These are phyloP conservation scores for Gnathonemus longibarbis DNA, from an alignment of 2,113 vertebrate genomes.

Conservation along the genomic window DNA sequence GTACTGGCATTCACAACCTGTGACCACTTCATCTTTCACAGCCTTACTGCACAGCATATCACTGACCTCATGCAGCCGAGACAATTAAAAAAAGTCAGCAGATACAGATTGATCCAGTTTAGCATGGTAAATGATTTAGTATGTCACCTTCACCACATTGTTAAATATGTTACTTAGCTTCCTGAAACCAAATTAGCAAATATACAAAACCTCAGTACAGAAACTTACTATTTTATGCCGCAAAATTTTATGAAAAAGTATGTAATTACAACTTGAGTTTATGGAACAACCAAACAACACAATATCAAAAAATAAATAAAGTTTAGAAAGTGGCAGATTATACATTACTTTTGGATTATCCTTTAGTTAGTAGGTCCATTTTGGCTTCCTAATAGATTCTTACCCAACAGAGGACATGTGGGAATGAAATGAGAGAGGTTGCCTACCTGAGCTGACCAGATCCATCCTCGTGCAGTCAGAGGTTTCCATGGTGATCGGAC, in stretches of 20 bases:
- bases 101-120: not conserved
- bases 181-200: not conserved
- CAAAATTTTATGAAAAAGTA: not conserved
- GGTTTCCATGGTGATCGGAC: slow-evolving; percentile 61
- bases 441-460: slow-evolving; percentile 70
- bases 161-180: not conserved
- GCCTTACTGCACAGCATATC: not conserved
- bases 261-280: not conserved
- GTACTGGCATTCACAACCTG: not conserved
- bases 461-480: slow-evolving; percentile 74
- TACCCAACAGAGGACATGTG: not conserved
- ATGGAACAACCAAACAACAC: not conserved
- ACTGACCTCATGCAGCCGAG: not conserved
- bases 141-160: not conserved
- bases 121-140: not conserved
- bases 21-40: not conserved
- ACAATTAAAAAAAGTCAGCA: not conserved
- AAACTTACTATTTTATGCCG: not conserved
- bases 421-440: not conserved
- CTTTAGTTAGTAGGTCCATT: not conserved
- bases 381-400: not conserved
- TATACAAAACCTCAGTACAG: not conserved
- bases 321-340: not conserved
- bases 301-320: not conserved
- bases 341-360: not conserved